Percentiles rank a stretch among this genome's conserved stretches.
phyloP scores from a whole-genome alignment of 2,113 vertebrate genomes.

The Pampusana beccarii region DNA sequence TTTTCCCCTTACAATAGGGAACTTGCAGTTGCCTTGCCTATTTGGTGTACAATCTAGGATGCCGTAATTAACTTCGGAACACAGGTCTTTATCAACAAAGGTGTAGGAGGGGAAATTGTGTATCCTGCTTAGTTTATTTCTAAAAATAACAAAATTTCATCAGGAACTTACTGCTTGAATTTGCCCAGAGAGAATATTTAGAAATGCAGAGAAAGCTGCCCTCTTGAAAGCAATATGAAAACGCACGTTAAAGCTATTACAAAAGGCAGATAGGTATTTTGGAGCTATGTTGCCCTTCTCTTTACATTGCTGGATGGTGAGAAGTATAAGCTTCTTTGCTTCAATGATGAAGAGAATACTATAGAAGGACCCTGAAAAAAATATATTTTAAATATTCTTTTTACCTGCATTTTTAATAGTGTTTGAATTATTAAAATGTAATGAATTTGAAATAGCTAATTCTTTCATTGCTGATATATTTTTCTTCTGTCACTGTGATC shows the following conservation, averaged over 20 bases:
- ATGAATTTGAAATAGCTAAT: background rate
- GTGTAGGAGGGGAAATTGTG: constrained; percentile 50
- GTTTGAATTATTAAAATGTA: constrained; percentile 28
- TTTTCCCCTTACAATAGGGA: constrained; percentile 38
- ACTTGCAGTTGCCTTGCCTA: constrained; percentile 25
- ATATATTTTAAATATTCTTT: background rate
- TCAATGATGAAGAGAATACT: background rate
- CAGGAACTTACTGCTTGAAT: constrained; percentile 22
- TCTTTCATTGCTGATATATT: background rate
- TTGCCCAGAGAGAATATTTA: constrained; percentile 17
- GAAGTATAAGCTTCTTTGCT: background rate
- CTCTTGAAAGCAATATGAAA: background rate
- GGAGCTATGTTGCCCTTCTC: background rate
- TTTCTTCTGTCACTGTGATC: background rate
- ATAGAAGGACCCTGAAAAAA: background rate
- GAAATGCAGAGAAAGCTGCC: background rate
- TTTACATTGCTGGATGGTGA: background rate
- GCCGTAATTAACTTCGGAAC: constrained; percentile 69
- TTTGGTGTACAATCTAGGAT: constrained; percentile 16
- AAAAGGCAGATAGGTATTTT: background rate
- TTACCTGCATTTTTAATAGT: background rate
- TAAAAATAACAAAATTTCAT: constrained; percentile 68
- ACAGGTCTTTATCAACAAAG: constrained; percentile 57
- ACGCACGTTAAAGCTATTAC: background rate
- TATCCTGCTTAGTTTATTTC: constrained; percentile 43